Percentiles rank a stretch among this genome's conserved stretches.
These are phyloP conservation scores for Cephalotes varians DNA, from an alignment of 2,888 invertebrate genomes.

Conservation along the genomic window DNA sequence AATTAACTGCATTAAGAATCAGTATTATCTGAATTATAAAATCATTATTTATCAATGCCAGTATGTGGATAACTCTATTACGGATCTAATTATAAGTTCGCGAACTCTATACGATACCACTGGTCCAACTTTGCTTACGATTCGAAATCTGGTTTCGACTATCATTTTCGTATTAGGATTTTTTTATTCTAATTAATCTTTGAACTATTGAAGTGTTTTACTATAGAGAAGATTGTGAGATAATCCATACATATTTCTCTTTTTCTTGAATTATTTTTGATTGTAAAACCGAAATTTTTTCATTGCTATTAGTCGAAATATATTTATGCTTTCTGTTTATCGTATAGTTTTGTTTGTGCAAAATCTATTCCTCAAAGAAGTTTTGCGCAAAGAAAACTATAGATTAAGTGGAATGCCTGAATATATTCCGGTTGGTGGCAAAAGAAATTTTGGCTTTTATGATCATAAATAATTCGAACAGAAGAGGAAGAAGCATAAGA, in stretches of 20 bases:
- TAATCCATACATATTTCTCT: neutral
- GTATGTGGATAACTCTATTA: neutral
- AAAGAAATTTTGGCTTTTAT: conserved; percentile 35
- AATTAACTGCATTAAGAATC: no score
- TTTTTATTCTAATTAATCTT: neutral
- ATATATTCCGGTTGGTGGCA: neutral
- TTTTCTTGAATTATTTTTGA: conserved; percentile 1
- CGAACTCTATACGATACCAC: neutral
- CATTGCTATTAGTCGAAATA: neutral
- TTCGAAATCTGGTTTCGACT: neutral
- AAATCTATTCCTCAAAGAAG: neutral
- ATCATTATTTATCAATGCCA: neutral
- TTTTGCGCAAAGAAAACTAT: conserved; percentile 2
- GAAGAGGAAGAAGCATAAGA: neutral
- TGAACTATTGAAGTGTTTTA: neutral
- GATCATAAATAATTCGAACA: conserved; percentile 35
- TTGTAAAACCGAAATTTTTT: neutral
- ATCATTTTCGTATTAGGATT: neutral
- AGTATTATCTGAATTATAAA: neutral
- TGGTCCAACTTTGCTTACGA: neutral
- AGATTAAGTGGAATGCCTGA: neutral
- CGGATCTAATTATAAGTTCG: neutral
- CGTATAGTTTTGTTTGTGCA: no score
- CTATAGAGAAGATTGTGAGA: neutral
- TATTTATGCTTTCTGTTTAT: neutral